Base-by-base conservation (phyloP, 2,797 vertebrate species). In the Columba guinea region DNA sequence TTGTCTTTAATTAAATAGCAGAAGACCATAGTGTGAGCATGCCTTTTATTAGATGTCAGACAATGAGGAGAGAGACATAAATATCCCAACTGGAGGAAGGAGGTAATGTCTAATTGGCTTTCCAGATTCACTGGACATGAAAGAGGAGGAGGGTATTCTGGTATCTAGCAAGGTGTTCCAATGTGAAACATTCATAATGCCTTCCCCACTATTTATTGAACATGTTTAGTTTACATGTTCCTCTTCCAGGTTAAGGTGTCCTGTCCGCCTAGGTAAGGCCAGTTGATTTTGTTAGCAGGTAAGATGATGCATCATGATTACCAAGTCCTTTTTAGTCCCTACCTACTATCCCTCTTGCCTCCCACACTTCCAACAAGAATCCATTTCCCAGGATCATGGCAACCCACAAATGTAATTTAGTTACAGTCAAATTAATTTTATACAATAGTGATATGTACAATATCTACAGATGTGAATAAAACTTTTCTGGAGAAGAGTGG, bases 1-100 rank as follows among this genome's bases (percentile, higher is more conserved):
- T 81, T 39, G 44, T 85, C 34, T 92, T 94, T 93, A 73, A 85
- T 94, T 91, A 89, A 76, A 84, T 32, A 81, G 55, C 58, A 78
- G 49, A 87, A 64, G 49, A 64, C 62, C 83, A 41, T 20, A n/a
- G 7, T 51, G 32, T 67, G 9, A 80, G 34, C 15, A 5, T 81
- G 41, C 30, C 26, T 93, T 89, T 92, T 75, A 48, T 76, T 68
- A 79, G 22, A 63, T 52, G 53, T 52, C 39, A 78, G 70, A 87
- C 41, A 84, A 89, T 41, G 60, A 84, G 69, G n/a, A 90, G 56
- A 64, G 53, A 75, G 12, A 23, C 5, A 9, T 37, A 87, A 89
- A 78, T 71, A 67, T 35, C 35, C 34, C 65, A 56, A 0, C 0
- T 60, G 8, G 20, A 15, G 39, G 19, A 70, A 75, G 34, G 53